Conservation (phyloP, 2,888 invertebrate genomes). For the Chymomyza fuscimana region DNA sequence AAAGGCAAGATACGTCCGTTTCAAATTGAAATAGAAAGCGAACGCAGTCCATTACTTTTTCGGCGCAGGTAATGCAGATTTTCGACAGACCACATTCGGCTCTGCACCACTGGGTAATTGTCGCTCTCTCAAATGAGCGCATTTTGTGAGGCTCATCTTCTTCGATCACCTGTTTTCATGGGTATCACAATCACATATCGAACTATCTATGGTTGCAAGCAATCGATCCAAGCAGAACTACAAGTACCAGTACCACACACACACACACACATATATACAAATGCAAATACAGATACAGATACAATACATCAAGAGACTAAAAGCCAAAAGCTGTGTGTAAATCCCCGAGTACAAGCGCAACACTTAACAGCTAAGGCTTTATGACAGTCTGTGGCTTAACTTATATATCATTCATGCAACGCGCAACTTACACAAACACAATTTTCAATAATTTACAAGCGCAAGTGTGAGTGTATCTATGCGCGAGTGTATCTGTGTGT, state of each 20-base stretch:
- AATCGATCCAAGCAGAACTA: background rate
- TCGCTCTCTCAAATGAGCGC: no score
- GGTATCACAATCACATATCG: no score
- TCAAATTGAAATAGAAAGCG: no score
- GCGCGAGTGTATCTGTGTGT: background rate
- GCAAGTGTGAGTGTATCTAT: constrained; percentile 11
- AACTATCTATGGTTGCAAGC: no score
- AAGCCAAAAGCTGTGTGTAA: constrained; percentile 13
- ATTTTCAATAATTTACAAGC: constrained; percentile 59
- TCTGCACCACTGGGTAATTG: no score
- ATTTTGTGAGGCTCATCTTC: no score
- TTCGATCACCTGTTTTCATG: no score
- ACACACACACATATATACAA: background rate
- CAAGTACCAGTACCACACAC: background rate
- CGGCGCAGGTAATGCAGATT: no score
- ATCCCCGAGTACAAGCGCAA: constrained; percentile 36
- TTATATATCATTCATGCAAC: constrained; percentile 66
- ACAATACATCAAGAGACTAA: constrained; percentile 1
- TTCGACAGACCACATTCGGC: no score
- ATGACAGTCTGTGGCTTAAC: constrained; percentile 40
- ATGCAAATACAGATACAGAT: background rate
- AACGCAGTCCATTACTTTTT: no score
- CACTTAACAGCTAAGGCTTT: constrained; percentile 55
- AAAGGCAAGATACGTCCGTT: no score
- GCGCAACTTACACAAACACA: constrained; percentile 24